Conservation (phyloP, 2,113 vertebrate species). For the Anolis sagrei region DNA sequence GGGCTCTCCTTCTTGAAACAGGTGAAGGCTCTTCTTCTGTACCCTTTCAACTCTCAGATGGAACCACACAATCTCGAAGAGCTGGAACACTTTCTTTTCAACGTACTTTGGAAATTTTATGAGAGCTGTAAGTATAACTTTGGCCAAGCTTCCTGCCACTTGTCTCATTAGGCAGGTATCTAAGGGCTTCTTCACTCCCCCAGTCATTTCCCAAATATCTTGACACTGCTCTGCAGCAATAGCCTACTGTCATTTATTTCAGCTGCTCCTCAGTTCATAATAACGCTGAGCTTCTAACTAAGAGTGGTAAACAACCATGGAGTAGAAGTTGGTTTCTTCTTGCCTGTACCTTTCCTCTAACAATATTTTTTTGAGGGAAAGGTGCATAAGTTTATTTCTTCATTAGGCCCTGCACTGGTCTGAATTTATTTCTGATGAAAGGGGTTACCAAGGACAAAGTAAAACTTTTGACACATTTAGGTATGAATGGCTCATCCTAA, state of each 20-base stretch:
- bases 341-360: neutral
- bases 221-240: slow-evolving; percentile 33
- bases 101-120: slow-evolving; percentile 57
- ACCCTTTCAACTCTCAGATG: slow-evolving; percentile 55
- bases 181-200: slow-evolving; percentile 22
- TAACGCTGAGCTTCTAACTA: neutral
- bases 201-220: slow-evolving; percentile 41
- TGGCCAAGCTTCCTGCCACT: slow-evolving; percentile 59
- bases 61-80: slow-evolving; percentile 47
- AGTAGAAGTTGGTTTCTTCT: neutral
- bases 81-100: slow-evolving; percentile 34
- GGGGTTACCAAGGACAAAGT: accelerated
- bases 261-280: slow-evolving; percentile 15
- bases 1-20: slow-evolving; percentile 55
- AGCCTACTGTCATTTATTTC: slow-evolving; percentile 25
- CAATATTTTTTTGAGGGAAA: slow-evolving; percentile 2
- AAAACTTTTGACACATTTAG: neutral
- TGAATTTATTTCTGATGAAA: neutral
- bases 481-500: neutral
- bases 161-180: slow-evolving; percentile 52
- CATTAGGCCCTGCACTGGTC: no score
- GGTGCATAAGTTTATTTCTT: accelerated
- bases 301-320: neutral
- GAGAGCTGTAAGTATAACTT: slow-evolving; percentile 49
- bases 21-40: slow-evolving; percentile 48